Percentiles rank a stretch among this genome's conserved stretches.
These are phyloP conservation scores for Xestia rhomboidea DNA, from an alignment of 2,888 invertebrate genomes.

Conservation along the genomic window DNA sequence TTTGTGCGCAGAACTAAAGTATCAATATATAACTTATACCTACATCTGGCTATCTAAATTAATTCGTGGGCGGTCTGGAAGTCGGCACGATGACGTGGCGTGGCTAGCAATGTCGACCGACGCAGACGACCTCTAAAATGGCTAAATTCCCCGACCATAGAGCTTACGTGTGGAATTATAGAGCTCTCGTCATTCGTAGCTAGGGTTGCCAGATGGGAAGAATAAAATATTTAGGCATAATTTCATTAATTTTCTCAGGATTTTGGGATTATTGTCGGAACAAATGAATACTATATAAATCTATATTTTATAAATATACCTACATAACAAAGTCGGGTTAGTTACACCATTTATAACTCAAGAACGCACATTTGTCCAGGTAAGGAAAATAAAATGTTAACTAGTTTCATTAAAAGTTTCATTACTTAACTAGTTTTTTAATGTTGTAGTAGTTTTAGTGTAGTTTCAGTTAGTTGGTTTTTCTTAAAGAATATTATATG, in stretches of 20 bases:
- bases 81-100: neutral
- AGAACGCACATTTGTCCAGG: too few relatives aligned
- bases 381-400: too few relatives aligned
- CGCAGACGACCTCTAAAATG: neutral
- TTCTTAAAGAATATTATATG: neutral
- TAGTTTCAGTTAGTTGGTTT: neutral
- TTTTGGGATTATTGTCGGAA: neutral
- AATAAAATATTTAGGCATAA: neutral
- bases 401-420: too few relatives aligned
- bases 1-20: neutral
- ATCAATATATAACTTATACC: neutral
- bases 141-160: constrained; percentile 22
- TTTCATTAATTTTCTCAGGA: neutral
- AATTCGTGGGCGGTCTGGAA: neutral
- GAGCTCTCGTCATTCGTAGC: neutral
- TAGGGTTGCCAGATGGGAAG: neutral
- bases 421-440: too few relatives aligned
- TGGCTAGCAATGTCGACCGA: neutral
- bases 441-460: too few relatives aligned
- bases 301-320: too few relatives aligned
- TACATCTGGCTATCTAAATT: neutral
- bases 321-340: too few relatives aligned
- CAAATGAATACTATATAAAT: too few relatives aligned
- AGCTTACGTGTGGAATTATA: neutral
- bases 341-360: too few relatives aligned